phyloP scores from a whole-genome alignment of 2,797 vertebrate genomes.

The Scyliorhinus canicula region DNA sequence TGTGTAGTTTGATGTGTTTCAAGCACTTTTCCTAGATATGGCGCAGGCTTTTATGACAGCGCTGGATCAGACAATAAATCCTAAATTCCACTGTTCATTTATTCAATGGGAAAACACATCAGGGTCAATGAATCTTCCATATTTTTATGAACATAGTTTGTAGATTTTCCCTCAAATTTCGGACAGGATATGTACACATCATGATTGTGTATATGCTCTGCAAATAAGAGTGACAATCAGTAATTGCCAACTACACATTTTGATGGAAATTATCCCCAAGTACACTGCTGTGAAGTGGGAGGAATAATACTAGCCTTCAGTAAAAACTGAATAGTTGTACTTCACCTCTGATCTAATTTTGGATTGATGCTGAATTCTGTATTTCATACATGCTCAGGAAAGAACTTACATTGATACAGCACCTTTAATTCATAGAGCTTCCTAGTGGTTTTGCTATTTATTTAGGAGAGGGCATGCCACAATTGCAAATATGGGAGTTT shows the following conservation, averaged over 20 bases:
- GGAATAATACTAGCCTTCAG: background rate
- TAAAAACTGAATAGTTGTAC: background rate
- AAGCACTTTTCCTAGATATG: background rate
- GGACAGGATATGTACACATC: background rate
- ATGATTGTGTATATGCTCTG: background rate
- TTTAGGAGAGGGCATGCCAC: background rate
- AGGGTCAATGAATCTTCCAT: background rate
- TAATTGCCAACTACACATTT: background rate
- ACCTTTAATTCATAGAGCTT: background rate
- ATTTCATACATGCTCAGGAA: background rate
- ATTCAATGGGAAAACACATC: background rate
- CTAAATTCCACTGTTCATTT: background rate
- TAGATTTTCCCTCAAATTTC: background rate
- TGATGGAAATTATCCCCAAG: background rate
- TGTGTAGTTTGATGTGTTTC: background rate
- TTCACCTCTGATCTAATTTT: background rate
- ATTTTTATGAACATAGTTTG: background rate
- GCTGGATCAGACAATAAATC: background rate
- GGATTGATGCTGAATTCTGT: background rate
- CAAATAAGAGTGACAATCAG: background rate
- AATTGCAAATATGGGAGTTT: background rate
- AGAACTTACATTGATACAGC: background rate
- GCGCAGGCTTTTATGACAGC: background rate
- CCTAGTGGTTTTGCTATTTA: background rate
- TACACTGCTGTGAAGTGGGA: background rate